Base-by-base conservation (phyloP, 2,797 vertebrate genomes). In the Pseudomugil tenellus region DNA sequence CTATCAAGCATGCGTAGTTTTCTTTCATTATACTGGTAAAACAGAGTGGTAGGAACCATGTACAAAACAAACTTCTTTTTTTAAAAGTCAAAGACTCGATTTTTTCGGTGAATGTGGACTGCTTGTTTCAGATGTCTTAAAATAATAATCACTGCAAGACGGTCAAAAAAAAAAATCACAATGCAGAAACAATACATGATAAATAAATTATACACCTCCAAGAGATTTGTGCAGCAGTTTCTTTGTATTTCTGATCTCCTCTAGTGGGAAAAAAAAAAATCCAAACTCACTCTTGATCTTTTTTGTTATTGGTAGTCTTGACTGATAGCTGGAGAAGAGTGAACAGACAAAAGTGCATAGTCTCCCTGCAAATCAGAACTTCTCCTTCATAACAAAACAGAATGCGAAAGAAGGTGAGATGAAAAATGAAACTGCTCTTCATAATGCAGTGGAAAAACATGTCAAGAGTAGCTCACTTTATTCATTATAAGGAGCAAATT, bases 11-110 rank as follows among this genome's bases (percentile, higher is more conserved):
- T 25, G 13, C 7, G 6, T 7, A 23, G 28, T 29, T 39, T 2
- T 37, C 43, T 58, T 74, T 74, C 43, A 69, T 64, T 71, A 69
- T 34, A 12, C 1, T 25, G n/a, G 58, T 55, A 43, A 13, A n/a
- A 28, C 17, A 26, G n/a, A 26, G n/a, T 1, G 0, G 48, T 12
- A 13, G 31, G 26, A 54, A 13, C 4, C 6, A 55, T 58, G 13
- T 25, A 41, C 32, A 17, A 4, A 21, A 59, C 70, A 65, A 34
- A 39, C 29, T n/a, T 25, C 2, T 16, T 37, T 59, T 35, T 21
- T 28, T 11, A 56, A 53, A 6, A 37, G 29, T 21, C 41, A 48
- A 63, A 61, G 58, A 32, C 26, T 32, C 9, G 32, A 4, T 32
- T 49, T 66, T 39, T 58, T 35, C 14, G 28, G 17, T 28, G 3